A percentile compares a stretch with the other conserved stretches of the same genome.
phyloP scores from a whole-genome alignment of 1,140 invertebrate genomes.

The Tetramorium parvispinum region DNA sequence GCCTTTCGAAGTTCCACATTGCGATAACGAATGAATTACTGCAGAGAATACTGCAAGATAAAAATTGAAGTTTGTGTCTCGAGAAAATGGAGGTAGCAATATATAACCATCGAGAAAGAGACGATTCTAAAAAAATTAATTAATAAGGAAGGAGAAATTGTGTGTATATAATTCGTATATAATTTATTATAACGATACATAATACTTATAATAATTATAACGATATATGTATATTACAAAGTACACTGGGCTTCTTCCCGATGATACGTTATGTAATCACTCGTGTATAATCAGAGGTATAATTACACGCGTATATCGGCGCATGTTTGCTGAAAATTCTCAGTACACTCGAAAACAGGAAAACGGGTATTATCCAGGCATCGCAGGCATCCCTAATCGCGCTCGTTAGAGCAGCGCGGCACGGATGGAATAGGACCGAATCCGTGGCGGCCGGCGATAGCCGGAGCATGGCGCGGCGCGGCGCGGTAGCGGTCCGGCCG shows the following conservation, averaged over 20 bases:
- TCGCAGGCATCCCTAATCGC: constrained; percentile 25
- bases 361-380: not conserved
- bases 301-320: not conserved
- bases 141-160: not conserved
- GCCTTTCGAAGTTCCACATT: not conserved
- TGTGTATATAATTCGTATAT: not conserved
- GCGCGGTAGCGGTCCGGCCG: constrained; percentile 75
- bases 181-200: not conserved
- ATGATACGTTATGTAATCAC: not conserved
- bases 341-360: not conserved
- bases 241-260: not conserved
- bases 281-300: not conserved
- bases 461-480: constrained; percentile 62
- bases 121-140: not conserved
- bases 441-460: constrained; percentile 65
- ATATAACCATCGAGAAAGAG: not conserved
- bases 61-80: not conserved
- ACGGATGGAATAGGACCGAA: constrained; percentile 71
- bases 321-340: not conserved
- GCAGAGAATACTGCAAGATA: not conserved
- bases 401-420: constrained; percentile 31
- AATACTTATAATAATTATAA: not conserved
- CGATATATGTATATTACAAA: not conserved
- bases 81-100: not conserved
- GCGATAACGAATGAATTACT: constrained; percentile 6